Evolutionary conservation across 2,797 vertebrate genomes (phyloP), one percentile per base, ranked within the genome.

Genomic region (Sternarchorhynchus goeldii): DNA sequence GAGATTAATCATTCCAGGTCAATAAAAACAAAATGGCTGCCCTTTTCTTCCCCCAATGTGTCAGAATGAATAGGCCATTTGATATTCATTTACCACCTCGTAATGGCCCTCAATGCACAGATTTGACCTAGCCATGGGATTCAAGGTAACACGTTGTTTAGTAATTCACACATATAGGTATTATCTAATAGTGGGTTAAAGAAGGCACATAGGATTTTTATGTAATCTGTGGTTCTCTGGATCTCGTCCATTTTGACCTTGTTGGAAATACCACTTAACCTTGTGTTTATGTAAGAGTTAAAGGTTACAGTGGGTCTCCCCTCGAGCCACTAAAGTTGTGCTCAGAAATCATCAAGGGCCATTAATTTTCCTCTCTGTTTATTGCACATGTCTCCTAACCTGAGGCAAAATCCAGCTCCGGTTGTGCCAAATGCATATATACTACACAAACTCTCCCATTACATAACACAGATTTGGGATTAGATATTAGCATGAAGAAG

Each of bases 1-100:
- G 82, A 86, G 82, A 89, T 90, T 87, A 88, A 89, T 90, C 81
- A 88, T 86, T 83, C 81, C 73, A 84, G 82, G 84, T 91, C 86
- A 88, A 87, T 91, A 90, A 86, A 91, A 89, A 87, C 78, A 88
- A 90, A 91, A 88, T 86, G 83, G 68, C 74, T 86, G 86, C 82
- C 81, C 87, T 88, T 89, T 86, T 72, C 77, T 76, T 81, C 62
- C 82, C 63, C 36, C 55, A 78, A 56, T 67, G 57, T 81, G 73
- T 78, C 71, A 75, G 67, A 63, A 86, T 81, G 82, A 67, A 72
- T 79, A 76, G 75, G 65, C 65, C 64, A 83, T 87, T 88, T 66
- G 65, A 78, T 89, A 89, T 88, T 89, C 71, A 89, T 89, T 90
- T 87, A 92, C 89, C 84, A 86, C 81, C 69, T 74, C 80, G 29